Evolutionary conservation across 1,140 invertebrate species (phyloP).

Genomic region (Caenorhabditis briggsae): DNA sequence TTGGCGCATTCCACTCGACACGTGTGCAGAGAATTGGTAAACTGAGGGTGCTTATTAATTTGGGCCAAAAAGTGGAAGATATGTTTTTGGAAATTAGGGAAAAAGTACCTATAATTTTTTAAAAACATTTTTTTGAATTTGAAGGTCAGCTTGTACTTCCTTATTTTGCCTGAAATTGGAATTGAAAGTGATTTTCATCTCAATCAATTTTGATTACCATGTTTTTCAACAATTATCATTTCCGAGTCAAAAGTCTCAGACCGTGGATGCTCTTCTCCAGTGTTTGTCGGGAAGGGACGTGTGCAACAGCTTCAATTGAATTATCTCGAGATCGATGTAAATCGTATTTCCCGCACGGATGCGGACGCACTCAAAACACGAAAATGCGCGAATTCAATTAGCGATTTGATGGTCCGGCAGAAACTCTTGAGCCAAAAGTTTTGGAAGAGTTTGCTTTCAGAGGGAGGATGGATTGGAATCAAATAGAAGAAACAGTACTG

Average conservation of each 20-base stretch:
- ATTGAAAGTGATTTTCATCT: no score
- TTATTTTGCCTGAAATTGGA: no score
- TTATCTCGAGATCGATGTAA: slow-evolving; percentile 55
- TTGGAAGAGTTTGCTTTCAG: not conserved
- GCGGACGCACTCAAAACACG: slow-evolving; percentile 54
- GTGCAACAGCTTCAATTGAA: slow-evolving; percentile 45
- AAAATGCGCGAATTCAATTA: slow-evolving; percentile 51
- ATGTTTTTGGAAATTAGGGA: no score
- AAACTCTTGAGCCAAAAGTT: slow-evolving; percentile 22
- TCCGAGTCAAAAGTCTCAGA: not conserved
- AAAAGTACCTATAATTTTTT: no score
- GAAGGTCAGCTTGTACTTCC: no score
- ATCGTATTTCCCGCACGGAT: slow-evolving; percentile 53
- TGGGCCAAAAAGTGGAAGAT: not conserved
- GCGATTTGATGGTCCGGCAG: slow-evolving; percentile 51
- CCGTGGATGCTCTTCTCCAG: slow-evolving; percentile 20
- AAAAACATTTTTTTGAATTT: no score
- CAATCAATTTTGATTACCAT: no score
- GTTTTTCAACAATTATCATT: no score
- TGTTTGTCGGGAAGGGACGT: slow-evolving; percentile 35
- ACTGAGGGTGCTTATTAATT: not conserved
- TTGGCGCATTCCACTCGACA: slow-evolving; percentile 51
- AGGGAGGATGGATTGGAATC: no score
- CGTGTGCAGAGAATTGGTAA: not conserved
- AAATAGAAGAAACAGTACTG: no score